Evolutionary conservation across 2,113 vertebrate genomes (phyloP).

Genomic region (Acrocephalus arundinaceus): DNA sequence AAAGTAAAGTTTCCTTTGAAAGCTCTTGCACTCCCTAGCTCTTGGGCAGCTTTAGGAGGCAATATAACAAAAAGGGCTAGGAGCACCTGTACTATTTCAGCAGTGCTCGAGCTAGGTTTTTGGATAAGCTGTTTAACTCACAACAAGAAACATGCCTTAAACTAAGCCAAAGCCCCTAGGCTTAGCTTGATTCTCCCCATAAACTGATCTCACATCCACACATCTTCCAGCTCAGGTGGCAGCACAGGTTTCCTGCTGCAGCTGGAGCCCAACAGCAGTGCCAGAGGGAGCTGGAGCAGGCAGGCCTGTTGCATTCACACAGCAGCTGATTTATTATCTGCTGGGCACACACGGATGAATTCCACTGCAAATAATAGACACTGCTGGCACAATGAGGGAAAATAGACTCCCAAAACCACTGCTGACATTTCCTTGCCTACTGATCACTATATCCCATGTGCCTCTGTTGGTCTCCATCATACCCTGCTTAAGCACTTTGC

Average conservation of each 20-base stretch:
- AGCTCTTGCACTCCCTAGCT: neutral
- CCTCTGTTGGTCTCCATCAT: neutral
- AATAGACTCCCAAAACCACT: neutral
- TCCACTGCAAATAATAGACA: neutral
- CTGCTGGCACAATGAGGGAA: neutral
- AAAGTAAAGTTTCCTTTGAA: slow-evolving; percentile 26
- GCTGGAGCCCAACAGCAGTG: neutral
- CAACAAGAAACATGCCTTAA: neutral
- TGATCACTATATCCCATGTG: neutral
- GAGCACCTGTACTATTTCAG: slow-evolving; percentile 8
- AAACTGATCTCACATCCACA: neutral
- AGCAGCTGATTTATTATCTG: neutral
- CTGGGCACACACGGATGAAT: neutral
- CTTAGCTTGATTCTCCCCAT: neutral
- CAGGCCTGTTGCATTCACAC: neutral
- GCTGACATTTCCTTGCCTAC: neutral
- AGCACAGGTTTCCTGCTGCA: neutral
- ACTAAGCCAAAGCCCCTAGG: neutral
- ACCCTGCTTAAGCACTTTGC: neutral
- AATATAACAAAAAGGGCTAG: neutral
- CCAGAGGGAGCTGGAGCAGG: neutral
- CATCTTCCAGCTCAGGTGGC: neutral
- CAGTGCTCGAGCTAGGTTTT: neutral
- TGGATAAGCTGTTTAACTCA: neutral
- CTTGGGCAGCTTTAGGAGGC: neutral